These are phyloP conservation scores for Epizoanthus stellaris DNA, from an alignment of 92 coral and sea anemone species.

Conservation along the genomic window DNA sequence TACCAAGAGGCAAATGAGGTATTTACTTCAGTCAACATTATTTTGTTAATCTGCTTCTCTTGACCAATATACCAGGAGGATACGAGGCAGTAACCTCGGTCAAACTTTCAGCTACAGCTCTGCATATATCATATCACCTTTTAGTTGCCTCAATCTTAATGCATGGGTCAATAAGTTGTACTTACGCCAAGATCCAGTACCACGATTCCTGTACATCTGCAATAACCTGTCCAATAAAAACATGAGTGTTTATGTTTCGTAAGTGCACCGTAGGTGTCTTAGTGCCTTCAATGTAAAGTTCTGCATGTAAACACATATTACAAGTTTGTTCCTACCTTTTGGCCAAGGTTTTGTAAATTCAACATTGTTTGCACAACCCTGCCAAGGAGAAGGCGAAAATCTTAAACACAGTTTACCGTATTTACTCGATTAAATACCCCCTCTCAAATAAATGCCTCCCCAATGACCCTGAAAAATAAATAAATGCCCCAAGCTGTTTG, in stretches of 20 bases:
- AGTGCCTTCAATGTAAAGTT: too few relatives aligned
- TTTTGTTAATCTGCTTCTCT: too few relatives aligned
- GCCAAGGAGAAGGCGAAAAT: neutral
- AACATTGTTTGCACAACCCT: slow-evolving; percentile 92
- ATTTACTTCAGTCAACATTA: too few relatives aligned
- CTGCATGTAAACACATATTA: neutral
- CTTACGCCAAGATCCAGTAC: slow-evolving; percentile 96
- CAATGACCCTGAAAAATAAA: too few relatives aligned
- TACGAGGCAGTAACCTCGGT: too few relatives aligned
- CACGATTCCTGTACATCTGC: slow-evolving; percentile 93
- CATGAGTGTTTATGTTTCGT: neutral
- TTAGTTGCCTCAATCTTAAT: neutral
- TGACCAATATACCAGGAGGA: too few relatives aligned
- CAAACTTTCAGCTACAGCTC: too few relatives aligned
- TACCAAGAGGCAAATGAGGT: too few relatives aligned
- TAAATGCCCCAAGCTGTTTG: too few relatives aligned
- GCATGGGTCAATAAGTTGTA: neutral
- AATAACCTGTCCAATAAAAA: slow-evolving; percentile 66
- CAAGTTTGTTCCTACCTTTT: slow-evolving; percentile 64
- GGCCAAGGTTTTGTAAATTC: slow-evolving; percentile 89
- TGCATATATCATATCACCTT: too few relatives aligned
- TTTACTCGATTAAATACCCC: neutral
- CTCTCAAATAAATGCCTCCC: too few relatives aligned
- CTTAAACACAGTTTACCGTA: neutral
- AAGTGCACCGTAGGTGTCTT: too few relatives aligned